Base-by-base conservation (phyloP, 2,113 vertebrate genomes). In the Gadus chalcogrammus region DNA sequence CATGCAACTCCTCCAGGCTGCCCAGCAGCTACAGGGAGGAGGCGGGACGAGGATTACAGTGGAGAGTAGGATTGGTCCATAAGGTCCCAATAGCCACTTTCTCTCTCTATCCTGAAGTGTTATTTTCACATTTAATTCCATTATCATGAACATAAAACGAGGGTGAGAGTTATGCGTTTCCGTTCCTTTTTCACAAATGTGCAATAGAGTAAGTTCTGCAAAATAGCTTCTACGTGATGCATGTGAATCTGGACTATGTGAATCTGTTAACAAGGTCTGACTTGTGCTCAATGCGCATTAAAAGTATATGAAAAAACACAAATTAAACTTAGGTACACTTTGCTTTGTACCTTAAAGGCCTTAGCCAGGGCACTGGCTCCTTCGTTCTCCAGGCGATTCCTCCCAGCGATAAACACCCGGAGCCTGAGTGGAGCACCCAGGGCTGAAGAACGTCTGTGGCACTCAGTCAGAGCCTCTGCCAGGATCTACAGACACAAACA, bases 371-470 rank as follows among this genome's bases (percentile, higher is more conserved):
- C 94, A 1, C 90, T 90, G 68, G 97, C 95, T 62, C 97, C 97
- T 22, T 99, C 96, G 0, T 99, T 99, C 85, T 99, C 97, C 70
- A 99, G 89, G 4, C 97, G 95, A 79, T 99, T 99, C 76, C 97
- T 94, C 76, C 97, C 97, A 8, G 96, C 97, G 35, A 98, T 81
- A 53, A 99, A 99, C 59, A 97, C 83, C 80, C 93, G 95, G 64
- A 99, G 90, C 74, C 84, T 89, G 68, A 99, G 88, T 0, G 95
- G 93, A 59, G 93, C 88, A 65, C 95, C 93, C 1, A 87, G 80
- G 1, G 85, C 88, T n/a, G 85, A 91, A 11, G 97, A 97, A 61
- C 92, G 91, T 65, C 86, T 92, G 78, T 97, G 90, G 85, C 95
- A 93, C 55, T 94, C 94, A 0, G 87, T 96, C 83, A 99, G 88